Base-by-base conservation (phyloP, 2,888 invertebrate species). In the Rhodophaea formosa region DNA sequence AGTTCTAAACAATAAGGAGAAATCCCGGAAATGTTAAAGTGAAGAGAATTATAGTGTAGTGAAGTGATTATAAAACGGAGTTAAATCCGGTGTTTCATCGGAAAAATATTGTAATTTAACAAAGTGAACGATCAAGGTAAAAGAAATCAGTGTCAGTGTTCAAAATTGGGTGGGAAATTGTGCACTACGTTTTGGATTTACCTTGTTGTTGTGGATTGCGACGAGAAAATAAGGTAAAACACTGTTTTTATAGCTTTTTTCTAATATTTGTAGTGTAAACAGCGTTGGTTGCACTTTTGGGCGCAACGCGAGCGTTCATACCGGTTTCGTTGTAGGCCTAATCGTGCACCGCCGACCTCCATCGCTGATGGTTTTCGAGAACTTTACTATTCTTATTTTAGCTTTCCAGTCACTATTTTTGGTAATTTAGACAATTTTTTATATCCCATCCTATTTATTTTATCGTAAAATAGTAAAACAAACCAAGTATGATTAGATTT, bases 121-220 rank as follows among this genome's bases (percentile, higher is more conserved):
- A 8, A 8, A 63, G 61, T 42, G 58, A 44, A 58, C 51, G 54
- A 58, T 62, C 62, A 61, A 66, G 64, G 60, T 64, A 56, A 64
- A 67, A 46, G 56, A 58, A 56, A 61, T 53, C 54, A 60, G 63
- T 64, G 64, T 17, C 52, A 65, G 74, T 77, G 75, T 65, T 66
- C 64, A 74, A 76, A 72, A 78, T 70, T 76, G 68, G 55, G 79
- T 79, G 77, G 69, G 65, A 71, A 67, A 67, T 70, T 69, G 77
- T 74, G 79, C 68, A 71, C 65, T 65, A 69, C 64, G 62, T 62
- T 69, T 84, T 86, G 88, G 86, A 88, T 88, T 86, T 81, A 65
- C 67, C 69, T 65, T 69, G 70, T 79, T 75, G 70, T 81, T 74
- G 77, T 78, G 82, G 78, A 84, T 79, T 83, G 67, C 70, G 67